Evolutionary conservation across 2,113 vertebrate genomes (phyloP).

Genomic region (Promerops cafer): DNA sequence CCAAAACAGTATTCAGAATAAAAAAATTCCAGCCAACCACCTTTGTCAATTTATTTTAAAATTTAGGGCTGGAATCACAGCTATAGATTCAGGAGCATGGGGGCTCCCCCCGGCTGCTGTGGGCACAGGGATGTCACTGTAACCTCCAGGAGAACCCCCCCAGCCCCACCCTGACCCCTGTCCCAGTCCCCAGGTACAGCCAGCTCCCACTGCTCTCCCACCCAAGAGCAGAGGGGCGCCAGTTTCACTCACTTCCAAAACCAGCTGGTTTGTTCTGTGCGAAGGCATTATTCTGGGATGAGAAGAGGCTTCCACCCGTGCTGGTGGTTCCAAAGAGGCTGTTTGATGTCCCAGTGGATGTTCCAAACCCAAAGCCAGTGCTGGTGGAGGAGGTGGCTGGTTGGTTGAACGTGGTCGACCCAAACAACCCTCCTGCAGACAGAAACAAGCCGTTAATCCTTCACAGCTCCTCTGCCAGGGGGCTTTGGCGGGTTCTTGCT

Average conservation of each 20-base stretch:
- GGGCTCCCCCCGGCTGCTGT: background rate
- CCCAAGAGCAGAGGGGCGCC: background rate
- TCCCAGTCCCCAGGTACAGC: fast-evolving
- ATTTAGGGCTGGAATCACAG: fast-evolving
- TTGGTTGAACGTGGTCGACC: constrained; percentile 88
- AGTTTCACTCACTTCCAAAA: constrained; percentile 86
- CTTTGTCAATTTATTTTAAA: background rate
- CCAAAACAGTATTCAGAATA: background rate
- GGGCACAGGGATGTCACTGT: fast-evolving
- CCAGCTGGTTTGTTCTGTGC: constrained; percentile 85
- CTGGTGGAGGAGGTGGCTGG: constrained; percentile 89
- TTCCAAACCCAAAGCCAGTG: constrained; percentile 88
- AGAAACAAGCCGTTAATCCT: background rate
- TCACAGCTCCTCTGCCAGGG: fast-evolving
- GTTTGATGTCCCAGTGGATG: constrained; percentile 81
- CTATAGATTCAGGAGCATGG: fast-evolving
- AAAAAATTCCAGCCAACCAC: background rate
- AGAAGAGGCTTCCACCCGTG: constrained; percentile 88
- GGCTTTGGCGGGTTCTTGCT: fast-evolving
- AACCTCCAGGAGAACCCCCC: fast-evolving
- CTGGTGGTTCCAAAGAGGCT: constrained; percentile 88
- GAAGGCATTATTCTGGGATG: constrained; percentile 92
- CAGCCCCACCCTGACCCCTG: fast-evolving
- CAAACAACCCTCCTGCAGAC: constrained; percentile 87
- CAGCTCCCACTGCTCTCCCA: background rate